Conservation (phyloP, 2,888 invertebrate genomes). For the Acleris laterana region DNA sequence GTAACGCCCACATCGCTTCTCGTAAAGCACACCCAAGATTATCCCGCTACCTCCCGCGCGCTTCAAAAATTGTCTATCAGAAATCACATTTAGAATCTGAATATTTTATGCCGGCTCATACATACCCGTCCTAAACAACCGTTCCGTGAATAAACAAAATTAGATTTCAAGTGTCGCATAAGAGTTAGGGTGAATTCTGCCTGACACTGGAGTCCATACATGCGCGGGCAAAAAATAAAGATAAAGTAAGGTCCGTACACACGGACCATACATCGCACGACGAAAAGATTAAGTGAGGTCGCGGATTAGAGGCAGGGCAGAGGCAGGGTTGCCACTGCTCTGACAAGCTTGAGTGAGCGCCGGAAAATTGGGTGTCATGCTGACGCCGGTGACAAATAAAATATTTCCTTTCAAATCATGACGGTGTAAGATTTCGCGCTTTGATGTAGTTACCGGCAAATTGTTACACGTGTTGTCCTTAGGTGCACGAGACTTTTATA, state of each 20-base stretch:
- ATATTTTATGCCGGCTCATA: slow-evolving; percentile 56
- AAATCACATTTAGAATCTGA: slow-evolving; percentile 55
- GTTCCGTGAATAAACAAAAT: slow-evolving; percentile 51
- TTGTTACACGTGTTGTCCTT: not conserved
- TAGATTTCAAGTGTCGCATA: slow-evolving; percentile 49
- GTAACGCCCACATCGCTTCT: slow-evolving; percentile 1
- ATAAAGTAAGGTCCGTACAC: slow-evolving; percentile 48
- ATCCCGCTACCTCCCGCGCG: slow-evolving; percentile 42
- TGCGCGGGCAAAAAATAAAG: slow-evolving; percentile 34
- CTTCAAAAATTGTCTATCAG: slow-evolving; percentile 50
- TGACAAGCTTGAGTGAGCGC: slow-evolving; percentile 20
- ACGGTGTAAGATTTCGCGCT: slow-evolving; percentile 19
- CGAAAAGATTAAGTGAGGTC: slow-evolving; percentile 57
- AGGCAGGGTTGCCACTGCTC: slow-evolving; percentile 15
- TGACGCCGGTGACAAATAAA: slow-evolving; percentile 21
- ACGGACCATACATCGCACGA: slow-evolving; percentile 45
- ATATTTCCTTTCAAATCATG: slow-evolving; percentile 31
- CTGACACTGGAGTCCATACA: slow-evolving; percentile 39
- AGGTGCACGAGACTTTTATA: too few relatives aligned
- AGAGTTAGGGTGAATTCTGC: slow-evolving; percentile 32
- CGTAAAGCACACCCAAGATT: slow-evolving; percentile 35
- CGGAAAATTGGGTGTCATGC: slow-evolving; percentile 27
- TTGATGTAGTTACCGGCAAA: slow-evolving; percentile 18
- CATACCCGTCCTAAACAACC: slow-evolving; percentile 48
- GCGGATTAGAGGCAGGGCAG: slow-evolving; percentile 45